Conservation (phyloP, 2,888 invertebrate species). For the Drosophila niveifrons region DNA sequence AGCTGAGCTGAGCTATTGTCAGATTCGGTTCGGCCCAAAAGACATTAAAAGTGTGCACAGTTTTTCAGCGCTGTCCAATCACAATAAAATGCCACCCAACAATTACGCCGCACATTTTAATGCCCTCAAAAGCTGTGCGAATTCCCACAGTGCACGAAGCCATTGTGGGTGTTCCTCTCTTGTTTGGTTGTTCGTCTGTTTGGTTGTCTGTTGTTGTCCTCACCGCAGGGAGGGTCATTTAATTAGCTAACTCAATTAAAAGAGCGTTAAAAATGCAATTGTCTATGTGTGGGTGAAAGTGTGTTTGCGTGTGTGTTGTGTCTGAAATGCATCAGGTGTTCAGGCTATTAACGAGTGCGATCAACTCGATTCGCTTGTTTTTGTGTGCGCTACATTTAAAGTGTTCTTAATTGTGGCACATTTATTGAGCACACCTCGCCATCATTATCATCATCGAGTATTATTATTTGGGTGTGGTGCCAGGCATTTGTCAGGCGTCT, state of each 20-base stretch:
- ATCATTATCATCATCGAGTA: conserved; percentile 3
- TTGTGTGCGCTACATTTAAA: background rate
- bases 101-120: conserved; percentile 73
- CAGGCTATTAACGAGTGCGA: conserved; percentile 55
- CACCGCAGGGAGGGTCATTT: conserved; percentile 54
- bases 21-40: conserved; percentile 28
- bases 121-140: conserved; percentile 68
- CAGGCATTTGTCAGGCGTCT: conserved; percentile 21
- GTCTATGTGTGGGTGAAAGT: conserved; percentile 35
- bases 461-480: conserved; percentile 64
- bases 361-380: background rate
- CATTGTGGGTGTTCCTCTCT: conserved; percentile 21
- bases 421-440: conserved; percentile 52
- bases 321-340: conserved; percentile 64
- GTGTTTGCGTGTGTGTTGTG: background rate
- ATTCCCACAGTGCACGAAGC: conserved; percentile 67
- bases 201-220: background rate
- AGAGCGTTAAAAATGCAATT: conserved; percentile 73
- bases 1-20: conserved; percentile 20
- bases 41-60: conserved; percentile 45
- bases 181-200: background rate
- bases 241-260: conserved; percentile 80
- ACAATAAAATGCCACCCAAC: conserved; percentile 76
- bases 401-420: conserved; percentile 19
- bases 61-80: conserved; percentile 66